Evolutionary conservation across 2,113 vertebrate genomes (phyloP), one percentile per base, ranked within the genome.

Genomic region (Sylvilagus bachmani): DNA sequence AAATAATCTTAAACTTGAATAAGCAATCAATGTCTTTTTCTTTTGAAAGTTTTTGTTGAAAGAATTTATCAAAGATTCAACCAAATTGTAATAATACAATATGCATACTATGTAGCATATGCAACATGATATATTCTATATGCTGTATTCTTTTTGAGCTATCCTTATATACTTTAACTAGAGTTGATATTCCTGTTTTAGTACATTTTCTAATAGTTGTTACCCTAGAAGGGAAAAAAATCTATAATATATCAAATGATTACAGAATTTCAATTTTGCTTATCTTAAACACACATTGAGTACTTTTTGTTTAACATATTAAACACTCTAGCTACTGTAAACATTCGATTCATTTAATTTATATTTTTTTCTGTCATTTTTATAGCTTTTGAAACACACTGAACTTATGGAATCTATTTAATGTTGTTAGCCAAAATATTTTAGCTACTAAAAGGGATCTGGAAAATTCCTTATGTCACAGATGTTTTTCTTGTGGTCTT

Each of bases 401-500:
- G 69, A 82, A 78, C 64, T 81, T 81, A 88, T 24, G 53, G 64
- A 86, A 70, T 77, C 81, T 89, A 79, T 87, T 87, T 44, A 91
- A 5, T 33, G 90, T 95, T 81, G 49, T 74, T 93, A 91, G 82
- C 24, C 38, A 75, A 92, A 81, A 82, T 90, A 62, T 58, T 90
- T 94, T 88, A 94, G 11, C 78, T 90, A 95, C 51, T 95, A 44
- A 77, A 90, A 44, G 89, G n/a, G 25, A 9, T 36, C 74, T 64
- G 8, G 25, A 61, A 86, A 95, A 91, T 89, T 83, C 33, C 69
- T 67, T 79, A 70, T 82, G 84, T 82, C 90, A 92, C 51, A 55
- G 24, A 88, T 79, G 36, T 90, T 93, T 96, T 91, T 83, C 64
- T 74, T 86, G 24, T 95, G 78, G 36, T 94, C 73, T 95, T 95